Base-by-base conservation (phyloP, 2,888 invertebrate genomes). In the Cepaea hortensis region DNA sequence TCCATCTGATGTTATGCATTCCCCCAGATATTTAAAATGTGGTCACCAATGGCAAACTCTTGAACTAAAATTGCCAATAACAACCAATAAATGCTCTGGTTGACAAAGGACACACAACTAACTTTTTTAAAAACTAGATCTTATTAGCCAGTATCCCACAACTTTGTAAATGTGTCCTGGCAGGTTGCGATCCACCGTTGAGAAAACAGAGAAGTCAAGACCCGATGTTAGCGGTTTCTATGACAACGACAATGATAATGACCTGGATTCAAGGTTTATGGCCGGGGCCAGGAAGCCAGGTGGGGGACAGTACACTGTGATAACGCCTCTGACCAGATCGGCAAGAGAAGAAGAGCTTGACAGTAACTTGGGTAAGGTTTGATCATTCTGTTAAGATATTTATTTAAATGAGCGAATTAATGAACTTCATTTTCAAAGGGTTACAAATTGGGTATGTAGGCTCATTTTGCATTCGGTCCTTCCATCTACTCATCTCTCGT, bases 281-380 rank as follows among this genome's bases (percentile, higher is more conserved):
- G 91, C 91, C 75, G 90, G 91, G 72, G 88, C 92, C 20, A 88
- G 88, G 61, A 89, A 89, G 15, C 84, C 81, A n/a, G 83, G 70
- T 2, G 46, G 75, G 4, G 80, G 87, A 13, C 84, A 87, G 79
- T 88, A 89, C 68, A 89, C 88, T 23, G 88, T 89, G 85, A 81
- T 91, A 9, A 84, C 89, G 84, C 90, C 91, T n/a, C 90, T 93
- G n/a, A 92, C 92, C 0, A 89, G 90, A 68, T 92, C 92, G 88
- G 89, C 89, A 9, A 88, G 90, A 84, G 93, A 93, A 84, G 89
- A 92, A 85, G 90, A 91, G 81, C 77, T 94, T 13, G 91, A 94
- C 89, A 91, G 92, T 85, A 94, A 94, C 90, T 88, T 94, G 87
- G 92, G 94, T 93, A 89, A 88, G 89, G 20, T 0, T 35, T 68